Percentiles rank a stretch among this genome's conserved stretches.
These are phyloP conservation scores for Cryptus armator DNA, from an alignment of 2,888 invertebrate genomes.

Conservation along the genomic window DNA sequence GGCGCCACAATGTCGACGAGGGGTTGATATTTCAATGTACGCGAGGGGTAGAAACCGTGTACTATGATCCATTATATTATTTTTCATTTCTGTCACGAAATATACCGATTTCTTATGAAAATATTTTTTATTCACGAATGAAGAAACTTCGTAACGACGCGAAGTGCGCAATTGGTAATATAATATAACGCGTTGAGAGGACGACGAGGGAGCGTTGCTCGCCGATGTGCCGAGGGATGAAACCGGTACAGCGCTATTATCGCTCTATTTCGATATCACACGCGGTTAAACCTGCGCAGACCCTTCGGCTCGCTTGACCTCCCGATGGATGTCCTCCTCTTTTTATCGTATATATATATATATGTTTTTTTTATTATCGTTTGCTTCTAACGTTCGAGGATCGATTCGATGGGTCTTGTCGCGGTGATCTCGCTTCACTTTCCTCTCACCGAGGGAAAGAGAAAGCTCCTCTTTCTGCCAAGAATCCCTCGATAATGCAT, in stretches of 20 bases:
- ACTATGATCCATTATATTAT: no score
- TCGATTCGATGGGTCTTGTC: conserved; percentile 39
- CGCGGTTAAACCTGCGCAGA: conserved; percentile 17
- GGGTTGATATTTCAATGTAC: no score
- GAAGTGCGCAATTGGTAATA: not conserved
- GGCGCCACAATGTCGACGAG: no score
- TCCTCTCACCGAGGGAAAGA: conserved; percentile 27
- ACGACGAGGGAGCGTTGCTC: not conserved
- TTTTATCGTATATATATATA: conserved; percentile 4
- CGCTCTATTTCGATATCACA: conserved; percentile 9
- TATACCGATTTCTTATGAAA: no score
- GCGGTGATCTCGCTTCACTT: conserved; percentile 31
- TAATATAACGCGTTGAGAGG: not conserved
- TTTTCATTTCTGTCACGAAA: no score
- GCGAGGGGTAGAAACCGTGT: no score
- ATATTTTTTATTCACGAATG: no score
- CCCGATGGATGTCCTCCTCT: conserved; percentile 11
- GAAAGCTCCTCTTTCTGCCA: conserved; percentile 26
- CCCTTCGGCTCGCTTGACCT: conserved; percentile 30
- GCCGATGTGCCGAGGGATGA: not conserved
- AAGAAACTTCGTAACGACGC: not conserved
- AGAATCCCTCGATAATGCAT: conserved; percentile 13
- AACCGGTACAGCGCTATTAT: not conserved
- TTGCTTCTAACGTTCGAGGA: conserved; percentile 31
- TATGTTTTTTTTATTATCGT: conserved; percentile 17